These are phyloP conservation scores for Asarcornis scutulata DNA, from an alignment of 2,113 vertebrate species.

Conservation along the genomic window DNA sequence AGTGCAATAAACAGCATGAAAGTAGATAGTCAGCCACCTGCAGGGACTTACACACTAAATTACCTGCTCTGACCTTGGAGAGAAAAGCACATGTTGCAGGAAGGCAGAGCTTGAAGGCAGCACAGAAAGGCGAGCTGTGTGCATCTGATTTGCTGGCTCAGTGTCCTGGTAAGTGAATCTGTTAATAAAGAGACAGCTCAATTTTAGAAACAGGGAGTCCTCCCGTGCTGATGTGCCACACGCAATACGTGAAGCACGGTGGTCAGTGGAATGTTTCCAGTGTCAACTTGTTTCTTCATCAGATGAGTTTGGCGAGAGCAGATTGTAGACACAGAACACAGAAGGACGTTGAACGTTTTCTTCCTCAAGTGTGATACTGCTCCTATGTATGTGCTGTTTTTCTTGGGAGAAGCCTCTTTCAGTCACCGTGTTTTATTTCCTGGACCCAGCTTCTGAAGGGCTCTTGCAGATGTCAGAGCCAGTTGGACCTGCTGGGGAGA, in stretches of 20 bases:
- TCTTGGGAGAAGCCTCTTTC: not conserved
- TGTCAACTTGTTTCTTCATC: conserved; percentile 4
- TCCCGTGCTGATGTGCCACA: not conserved
- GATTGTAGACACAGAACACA: not conserved
- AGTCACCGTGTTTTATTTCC: not conserved
- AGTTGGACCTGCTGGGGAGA: not conserved
- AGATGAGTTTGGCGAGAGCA: not conserved
- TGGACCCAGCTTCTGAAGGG: not conserved
- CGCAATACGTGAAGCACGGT: not conserved
- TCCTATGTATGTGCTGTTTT: not conserved
- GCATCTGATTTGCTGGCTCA: conserved; percentile 9
- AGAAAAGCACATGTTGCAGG: not conserved
- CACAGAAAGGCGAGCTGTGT: not conserved
- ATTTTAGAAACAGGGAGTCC: conserved; percentile 35
- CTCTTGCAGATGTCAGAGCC: not conserved
- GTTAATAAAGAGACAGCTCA: conserved; percentile 21
- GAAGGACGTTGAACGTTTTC: not conserved
- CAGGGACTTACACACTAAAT: not conserved
- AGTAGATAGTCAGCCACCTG: not conserved
- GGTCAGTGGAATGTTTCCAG: not conserved
- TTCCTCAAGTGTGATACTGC: not conserved
- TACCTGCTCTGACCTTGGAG: not conserved
- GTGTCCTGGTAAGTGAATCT: not conserved
- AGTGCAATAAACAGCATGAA: not conserved
- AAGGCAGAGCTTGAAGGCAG: not conserved